Conservation (phyloP, 2,888 invertebrate species). For the Diarsia mendica region DNA sequence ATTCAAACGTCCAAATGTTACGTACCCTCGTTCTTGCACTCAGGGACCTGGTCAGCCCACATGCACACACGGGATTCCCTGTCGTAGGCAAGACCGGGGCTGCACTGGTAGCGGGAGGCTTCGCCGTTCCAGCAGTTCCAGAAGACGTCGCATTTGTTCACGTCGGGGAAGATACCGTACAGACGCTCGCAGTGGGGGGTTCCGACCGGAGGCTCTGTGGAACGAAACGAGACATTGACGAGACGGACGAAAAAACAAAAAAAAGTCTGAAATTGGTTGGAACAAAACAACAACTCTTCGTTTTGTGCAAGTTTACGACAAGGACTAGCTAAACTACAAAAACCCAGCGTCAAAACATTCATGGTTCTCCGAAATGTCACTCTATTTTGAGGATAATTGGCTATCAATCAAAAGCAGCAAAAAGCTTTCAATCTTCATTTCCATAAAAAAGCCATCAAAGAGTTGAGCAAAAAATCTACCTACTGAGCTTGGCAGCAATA, state of each 20-base stretch:
- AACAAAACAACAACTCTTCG: conserved; percentile 6
- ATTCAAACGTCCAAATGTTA: conserved; percentile 12
- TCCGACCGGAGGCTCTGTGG: conserved; percentile 94
- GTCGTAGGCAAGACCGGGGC: conserved; percentile 98
- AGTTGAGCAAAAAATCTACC: conserved; percentile 53
- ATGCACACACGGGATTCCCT: conserved; percentile 97
- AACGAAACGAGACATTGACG: conserved; percentile 35
- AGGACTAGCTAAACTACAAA: conserved; percentile 25
- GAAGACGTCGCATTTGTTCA: conserved; percentile 97
- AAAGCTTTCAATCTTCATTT: conserved; percentile 57
- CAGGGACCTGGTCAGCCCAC: conserved; percentile 98
- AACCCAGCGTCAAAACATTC: conserved; percentile 27
- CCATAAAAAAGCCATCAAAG: conserved; percentile 54
- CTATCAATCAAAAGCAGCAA: conserved; percentile 56
- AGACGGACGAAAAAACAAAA: neutral
- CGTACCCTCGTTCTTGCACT: conserved; percentile 97
- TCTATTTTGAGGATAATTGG: conserved; percentile 52
- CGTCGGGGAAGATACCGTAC: conserved; percentile 98
- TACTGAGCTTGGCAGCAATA: conserved; percentile 27
- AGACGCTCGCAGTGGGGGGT: conserved; percentile 96
- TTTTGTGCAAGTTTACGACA: conserved; percentile 2
- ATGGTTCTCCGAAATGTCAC: conserved; percentile 56
- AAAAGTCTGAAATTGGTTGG: neutral
- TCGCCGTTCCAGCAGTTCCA: conserved; percentile 99
- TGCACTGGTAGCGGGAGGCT: conserved; percentile 97